Evolutionary conservation across 2,797 vertebrate genomes (phyloP).

Genomic region (Spea hammondii): DNA sequence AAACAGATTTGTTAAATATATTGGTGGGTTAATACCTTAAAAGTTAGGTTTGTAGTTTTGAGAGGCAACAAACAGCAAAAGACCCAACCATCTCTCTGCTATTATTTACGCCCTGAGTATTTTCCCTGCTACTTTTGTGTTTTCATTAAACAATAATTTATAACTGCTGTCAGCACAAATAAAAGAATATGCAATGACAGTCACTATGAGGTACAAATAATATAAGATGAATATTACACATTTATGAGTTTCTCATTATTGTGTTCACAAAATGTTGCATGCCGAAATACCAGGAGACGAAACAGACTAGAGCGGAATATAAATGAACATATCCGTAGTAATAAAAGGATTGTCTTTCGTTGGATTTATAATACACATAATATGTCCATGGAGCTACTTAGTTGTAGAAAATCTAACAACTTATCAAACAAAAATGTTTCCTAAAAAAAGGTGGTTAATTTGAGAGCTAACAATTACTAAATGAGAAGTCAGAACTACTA

Average conservation of each 20-base stretch:
- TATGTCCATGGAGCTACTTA: slow-evolving; percentile 23
- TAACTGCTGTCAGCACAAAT: slow-evolving; percentile 43
- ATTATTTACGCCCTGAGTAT: slow-evolving; percentile 10
- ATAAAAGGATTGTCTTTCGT: slow-evolving; percentile 38
- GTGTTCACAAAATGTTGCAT: slow-evolving; percentile 36
- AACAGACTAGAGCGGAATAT: slow-evolving; percentile 26
- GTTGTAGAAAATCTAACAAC: slow-evolving; percentile 2
- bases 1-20: no score
- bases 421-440: slow-evolving; percentile 7
- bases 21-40: no score
- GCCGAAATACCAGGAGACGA: slow-evolving; percentile 41
- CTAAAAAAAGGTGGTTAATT: background rate
- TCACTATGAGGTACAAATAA: slow-evolving; percentile 47
- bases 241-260: slow-evolving; percentile 51
- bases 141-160: slow-evolving; percentile 49
- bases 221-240: slow-evolving; percentile 50
- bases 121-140: slow-evolving; percentile 18
- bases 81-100: background rate
- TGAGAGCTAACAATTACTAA: background rate
- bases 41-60: no score
- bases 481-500: background rate
- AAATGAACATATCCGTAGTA: slow-evolving; percentile 35
- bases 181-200: slow-evolving; percentile 47
- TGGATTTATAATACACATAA: slow-evolving; percentile 38
- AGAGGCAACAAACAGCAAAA: background rate